Evolutionary conservation across 1,140 invertebrate species (phyloP).

Genomic region (Eulimnadia texana): DNA sequence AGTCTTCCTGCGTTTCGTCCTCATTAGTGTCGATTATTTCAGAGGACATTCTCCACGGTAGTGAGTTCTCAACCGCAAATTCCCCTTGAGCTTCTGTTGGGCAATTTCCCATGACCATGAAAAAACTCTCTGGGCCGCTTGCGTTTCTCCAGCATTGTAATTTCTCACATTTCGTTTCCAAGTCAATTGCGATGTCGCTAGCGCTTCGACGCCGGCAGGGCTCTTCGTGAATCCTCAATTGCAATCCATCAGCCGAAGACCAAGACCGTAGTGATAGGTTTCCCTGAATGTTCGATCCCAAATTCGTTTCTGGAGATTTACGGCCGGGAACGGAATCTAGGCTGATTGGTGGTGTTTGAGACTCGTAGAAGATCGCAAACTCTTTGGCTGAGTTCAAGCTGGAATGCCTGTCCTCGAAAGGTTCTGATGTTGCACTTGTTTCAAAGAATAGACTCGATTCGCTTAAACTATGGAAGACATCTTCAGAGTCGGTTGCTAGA

Average conservation of each 20-base stretch:
- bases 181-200: neutral
- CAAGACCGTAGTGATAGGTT: neutral
- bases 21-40: neutral
- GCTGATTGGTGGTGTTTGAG: too few relatives aligned
- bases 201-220: neutral
- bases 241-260: neutral
- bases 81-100: neutral
- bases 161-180: neutral
- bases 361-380: too few relatives aligned
- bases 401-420: slow-evolving; percentile 8
- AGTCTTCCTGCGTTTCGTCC: neutral
- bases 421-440: slow-evolving; percentile 6
- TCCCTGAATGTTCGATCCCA: neutral
- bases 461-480: neutral
- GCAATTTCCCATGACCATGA: neutral
- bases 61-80: neutral
- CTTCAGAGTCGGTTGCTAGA: neutral
- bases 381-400: too few relatives aligned
- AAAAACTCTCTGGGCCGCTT: neutral
- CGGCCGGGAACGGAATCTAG: too few relatives aligned
- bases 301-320: too few relatives aligned
- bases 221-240: neutral
- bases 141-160: neutral
- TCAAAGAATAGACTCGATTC: slow-evolving; percentile 8
- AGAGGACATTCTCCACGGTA: neutral